These are phyloP conservation scores for Hippopotamyrus pictus DNA, from an alignment of 2,797 vertebrate genomes.

Conservation along the genomic window DNA sequence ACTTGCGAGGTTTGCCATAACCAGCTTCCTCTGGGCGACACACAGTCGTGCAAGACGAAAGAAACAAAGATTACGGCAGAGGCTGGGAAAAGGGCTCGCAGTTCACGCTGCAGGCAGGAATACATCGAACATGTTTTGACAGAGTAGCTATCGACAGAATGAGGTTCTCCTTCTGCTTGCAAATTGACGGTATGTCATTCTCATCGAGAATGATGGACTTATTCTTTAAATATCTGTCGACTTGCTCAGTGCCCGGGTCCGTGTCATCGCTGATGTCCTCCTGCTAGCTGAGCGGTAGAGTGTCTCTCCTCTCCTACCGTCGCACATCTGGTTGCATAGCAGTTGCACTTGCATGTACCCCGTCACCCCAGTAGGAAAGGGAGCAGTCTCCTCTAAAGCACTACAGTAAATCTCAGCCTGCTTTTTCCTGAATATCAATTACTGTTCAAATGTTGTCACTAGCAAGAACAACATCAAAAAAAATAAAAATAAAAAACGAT, in stretches of 20 bases:
- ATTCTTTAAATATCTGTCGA: not conserved
- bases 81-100: not conserved
- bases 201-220: not conserved
- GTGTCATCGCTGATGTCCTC: not conserved
- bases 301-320: not conserved
- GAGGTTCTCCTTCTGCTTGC: not conserved
- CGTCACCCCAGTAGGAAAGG: not conserved
- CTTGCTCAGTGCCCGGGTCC: not conserved
- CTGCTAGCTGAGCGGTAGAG: not conserved
- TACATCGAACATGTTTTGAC: not conserved
- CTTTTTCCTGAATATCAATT: not conserved
- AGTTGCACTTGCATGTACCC: not conserved
- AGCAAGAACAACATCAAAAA: not conserved
- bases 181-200: conserved; percentile 3
- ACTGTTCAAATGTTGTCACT: not conserved
- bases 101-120: not conserved
- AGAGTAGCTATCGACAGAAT: not conserved
- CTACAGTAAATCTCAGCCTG: not conserved
- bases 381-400: not conserved
- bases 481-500: not conserved
- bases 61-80: not conserved
- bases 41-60: not conserved
- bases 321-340: not conserved
- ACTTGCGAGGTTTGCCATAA: not conserved
- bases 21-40: not conserved